phyloP scores from a whole-genome alignment of 2,797 vertebrate genomes.

The Ctenochaetus hawaiiensis region DNA sequence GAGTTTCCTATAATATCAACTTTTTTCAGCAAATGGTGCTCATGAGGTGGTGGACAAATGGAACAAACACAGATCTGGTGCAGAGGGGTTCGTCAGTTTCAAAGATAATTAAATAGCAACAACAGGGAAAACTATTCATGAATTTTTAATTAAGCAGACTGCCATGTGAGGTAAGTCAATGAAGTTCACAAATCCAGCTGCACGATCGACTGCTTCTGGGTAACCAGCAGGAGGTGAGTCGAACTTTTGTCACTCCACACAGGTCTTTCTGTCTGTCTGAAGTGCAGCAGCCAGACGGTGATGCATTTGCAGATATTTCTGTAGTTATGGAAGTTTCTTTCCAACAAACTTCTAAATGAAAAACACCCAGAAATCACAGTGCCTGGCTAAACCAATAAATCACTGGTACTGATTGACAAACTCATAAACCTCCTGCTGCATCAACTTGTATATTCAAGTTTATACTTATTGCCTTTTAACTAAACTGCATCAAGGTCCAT shows the following conservation, averaged over 20 bases:
- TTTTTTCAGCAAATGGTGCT: constrained; percentile 12
- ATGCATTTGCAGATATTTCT: constrained; percentile 2
- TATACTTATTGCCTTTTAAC: neutral
- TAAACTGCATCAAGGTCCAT: neutral
- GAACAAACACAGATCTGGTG: constrained; percentile 35
- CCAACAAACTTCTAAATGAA: neutral
- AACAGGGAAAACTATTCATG: constrained; percentile 25
- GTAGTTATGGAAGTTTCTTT: neutral
- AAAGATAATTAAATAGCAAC: constrained; percentile 35
- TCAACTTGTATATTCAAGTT: neutral
- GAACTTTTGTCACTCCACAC: neutral
- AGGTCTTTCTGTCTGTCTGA: neutral
- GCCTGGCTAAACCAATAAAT: neutral
- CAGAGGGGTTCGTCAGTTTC: neutral
- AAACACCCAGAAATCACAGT: too few species aligned
- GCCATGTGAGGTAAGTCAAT: constrained; percentile 4
- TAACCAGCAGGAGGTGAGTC: neutral
- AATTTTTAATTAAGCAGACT: constrained; percentile 21
- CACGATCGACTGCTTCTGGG: neutral
- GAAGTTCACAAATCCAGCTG: constrained; percentile 20
- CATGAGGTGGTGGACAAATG: too few species aligned
- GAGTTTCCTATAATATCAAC: constrained; percentile 17
- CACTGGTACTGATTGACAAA: neutral
- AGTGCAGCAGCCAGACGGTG: neutral
- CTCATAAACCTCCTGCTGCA: neutral